Percentiles rank a stretch among this genome's conserved stretches.
phyloP scores from a whole-genome alignment of 2,113 vertebrate species.

The Hippoglossus stenolepis region DNA sequence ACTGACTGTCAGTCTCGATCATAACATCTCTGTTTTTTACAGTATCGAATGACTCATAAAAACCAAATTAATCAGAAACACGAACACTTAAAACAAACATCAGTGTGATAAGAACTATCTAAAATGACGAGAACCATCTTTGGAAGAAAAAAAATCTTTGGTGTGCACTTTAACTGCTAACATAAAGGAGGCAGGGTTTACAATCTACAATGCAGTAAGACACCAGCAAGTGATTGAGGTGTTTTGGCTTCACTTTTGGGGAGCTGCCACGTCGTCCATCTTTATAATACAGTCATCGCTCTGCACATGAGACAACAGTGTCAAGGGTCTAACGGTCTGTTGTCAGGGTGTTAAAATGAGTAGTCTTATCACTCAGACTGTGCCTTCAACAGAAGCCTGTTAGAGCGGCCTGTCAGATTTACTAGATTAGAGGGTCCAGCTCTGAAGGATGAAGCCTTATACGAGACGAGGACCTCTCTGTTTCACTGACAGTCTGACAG shows the following conservation, averaged over 20 bases:
- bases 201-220: too few relatives aligned
- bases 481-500: constrained; percentile 37
- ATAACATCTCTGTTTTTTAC: background rate
- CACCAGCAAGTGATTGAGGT: too few relatives aligned
- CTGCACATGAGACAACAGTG: constrained; percentile 12
- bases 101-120: background rate
- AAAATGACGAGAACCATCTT: background rate
- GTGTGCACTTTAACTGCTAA: too few relatives aligned
- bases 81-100: background rate
- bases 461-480: constrained; percentile 18
- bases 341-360: constrained; percentile 49
- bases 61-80: background rate
- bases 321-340: constrained; percentile 35
- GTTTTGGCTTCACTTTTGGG: background rate
- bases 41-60: background rate
- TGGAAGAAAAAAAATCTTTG: background rate
- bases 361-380: constrained; percentile 32
- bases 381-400: constrained; percentile 47
- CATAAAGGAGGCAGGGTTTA: too few relatives aligned
- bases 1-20: background rate
- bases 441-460: constrained; percentile 42
- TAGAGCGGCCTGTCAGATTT: constrained; percentile 65
- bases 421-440: constrained; percentile 67
- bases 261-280: too few relatives aligned
- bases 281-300: background rate